These are phyloP conservation scores for Protonemura montana DNA, from an alignment of 2,888 invertebrate genomes.

Conservation along the genomic window DNA sequence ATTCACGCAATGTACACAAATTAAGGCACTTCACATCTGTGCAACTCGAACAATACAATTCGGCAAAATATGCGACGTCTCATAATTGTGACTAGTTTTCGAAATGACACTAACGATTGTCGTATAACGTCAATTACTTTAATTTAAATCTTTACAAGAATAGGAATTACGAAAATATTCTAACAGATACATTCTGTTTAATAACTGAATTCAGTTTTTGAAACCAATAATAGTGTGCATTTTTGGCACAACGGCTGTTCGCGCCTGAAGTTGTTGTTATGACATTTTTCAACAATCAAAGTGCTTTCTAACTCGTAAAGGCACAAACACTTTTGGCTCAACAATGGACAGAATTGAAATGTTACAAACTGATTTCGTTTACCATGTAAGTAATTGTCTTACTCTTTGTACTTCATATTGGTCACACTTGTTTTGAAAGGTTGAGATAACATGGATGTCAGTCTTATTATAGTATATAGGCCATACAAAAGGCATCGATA, in stretches of 20 bases:
- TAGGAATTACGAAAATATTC: conserved; percentile 41
- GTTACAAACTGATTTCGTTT: conserved; percentile 13
- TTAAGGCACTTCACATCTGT: conserved; percentile 48
- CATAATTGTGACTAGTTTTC: conserved; percentile 48
- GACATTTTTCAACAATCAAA: background rate
- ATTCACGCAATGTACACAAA: conserved; percentile 47
- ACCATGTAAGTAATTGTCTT: background rate
- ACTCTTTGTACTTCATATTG: conserved; percentile 37
- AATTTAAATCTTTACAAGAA: conserved; percentile 43
- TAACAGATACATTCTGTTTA: conserved; percentile 17
- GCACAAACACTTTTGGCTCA: conserved; percentile 8
- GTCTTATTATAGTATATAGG: conserved; percentile 34
- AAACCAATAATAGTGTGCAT: conserved; percentile 38
- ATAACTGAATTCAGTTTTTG: conserved; percentile 21
- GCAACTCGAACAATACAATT: conserved; percentile 36
- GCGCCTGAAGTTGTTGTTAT: background rate
- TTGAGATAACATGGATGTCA: conserved; percentile 37
- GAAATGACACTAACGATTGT: conserved; percentile 16
- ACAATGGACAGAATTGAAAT: background rate
- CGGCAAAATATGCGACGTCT: conserved; percentile 9
- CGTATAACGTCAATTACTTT: conserved; percentile 30
- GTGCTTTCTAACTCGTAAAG: background rate
- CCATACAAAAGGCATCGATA: conserved; percentile 34
- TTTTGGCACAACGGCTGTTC: conserved; percentile 44
- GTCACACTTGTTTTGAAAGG: conserved; percentile 26